A percentile compares a stretch with the other conserved stretches of the same genome.
phyloP scores from a whole-genome alignment of 2,113 vertebrate genomes.

The Sitta europaea region DNA sequence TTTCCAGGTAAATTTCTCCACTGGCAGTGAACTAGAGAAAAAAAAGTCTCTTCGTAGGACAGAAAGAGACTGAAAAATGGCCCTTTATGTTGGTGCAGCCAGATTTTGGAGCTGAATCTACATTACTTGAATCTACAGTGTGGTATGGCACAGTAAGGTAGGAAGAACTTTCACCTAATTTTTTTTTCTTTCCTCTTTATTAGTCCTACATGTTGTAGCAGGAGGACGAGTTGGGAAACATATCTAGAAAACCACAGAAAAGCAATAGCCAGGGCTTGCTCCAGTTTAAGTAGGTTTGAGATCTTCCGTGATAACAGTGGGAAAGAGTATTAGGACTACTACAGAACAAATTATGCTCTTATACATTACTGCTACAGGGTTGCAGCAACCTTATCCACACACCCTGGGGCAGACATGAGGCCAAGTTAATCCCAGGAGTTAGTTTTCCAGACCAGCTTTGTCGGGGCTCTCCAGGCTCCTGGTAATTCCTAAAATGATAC shows the following conservation, averaged over 20 bases:
- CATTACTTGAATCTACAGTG: not conserved
- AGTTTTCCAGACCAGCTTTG: not conserved
- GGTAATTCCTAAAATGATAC: conserved; percentile 49
- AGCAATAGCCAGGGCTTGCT: not conserved
- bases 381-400: not conserved
- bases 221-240: not conserved
- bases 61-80: not conserved
- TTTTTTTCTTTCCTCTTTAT: not conserved
- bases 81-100: not conserved
- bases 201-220: not conserved
- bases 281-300: not conserved
- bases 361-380: not conserved
- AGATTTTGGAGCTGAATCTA: not conserved
- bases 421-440: not conserved
- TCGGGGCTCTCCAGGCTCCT: not conserved
- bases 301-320: fast-evolving
- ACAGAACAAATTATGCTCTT: not conserved
- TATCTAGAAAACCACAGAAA: not conserved
- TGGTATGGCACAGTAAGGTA: not conserved
- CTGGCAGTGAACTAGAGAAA: not conserved
- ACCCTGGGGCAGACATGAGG: not conserved
- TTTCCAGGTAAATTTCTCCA: not conserved
- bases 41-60: not conserved
- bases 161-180: not conserved
- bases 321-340: not conserved